Conservation (phyloP, 2,113 vertebrate genomes). For the Aegypius monachus region DNA sequence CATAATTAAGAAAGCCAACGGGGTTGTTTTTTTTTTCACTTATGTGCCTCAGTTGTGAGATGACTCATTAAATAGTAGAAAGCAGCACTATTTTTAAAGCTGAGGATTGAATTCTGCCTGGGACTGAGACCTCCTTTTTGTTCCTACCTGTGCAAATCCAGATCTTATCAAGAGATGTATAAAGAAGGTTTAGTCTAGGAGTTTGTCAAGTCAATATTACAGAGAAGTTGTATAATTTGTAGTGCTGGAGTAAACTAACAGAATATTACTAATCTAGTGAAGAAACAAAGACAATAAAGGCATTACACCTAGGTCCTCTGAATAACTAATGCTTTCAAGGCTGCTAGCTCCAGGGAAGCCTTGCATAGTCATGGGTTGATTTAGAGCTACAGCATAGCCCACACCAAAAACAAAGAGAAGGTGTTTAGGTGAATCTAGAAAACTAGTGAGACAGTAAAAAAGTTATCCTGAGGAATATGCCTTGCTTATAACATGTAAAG, state of each 20-base stretch:
- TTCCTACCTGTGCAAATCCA: neutral
- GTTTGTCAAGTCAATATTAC: neutral
- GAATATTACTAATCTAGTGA: neutral
- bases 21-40: neutral
- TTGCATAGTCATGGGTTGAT: neutral
- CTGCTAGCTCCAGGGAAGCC: neutral
- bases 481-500: neutral
- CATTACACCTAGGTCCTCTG: neutral
- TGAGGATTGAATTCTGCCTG: neutral
- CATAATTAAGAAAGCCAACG: neutral
- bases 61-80: neutral
- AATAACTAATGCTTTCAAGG: neutral
- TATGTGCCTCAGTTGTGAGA: neutral
- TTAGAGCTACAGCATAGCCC: neutral
- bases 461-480: neutral
- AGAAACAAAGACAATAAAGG: neutral
- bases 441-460: neutral
- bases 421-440: neutral
- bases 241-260: neutral
- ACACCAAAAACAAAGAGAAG: neutral
- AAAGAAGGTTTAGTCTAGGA: neutral
- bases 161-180: neutral
- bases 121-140: neutral
- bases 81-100: neutral
- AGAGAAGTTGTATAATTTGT: neutral